phyloP scores from a whole-genome alignment of 2,888 invertebrate species.

The Luperina nickerlii region DNA sequence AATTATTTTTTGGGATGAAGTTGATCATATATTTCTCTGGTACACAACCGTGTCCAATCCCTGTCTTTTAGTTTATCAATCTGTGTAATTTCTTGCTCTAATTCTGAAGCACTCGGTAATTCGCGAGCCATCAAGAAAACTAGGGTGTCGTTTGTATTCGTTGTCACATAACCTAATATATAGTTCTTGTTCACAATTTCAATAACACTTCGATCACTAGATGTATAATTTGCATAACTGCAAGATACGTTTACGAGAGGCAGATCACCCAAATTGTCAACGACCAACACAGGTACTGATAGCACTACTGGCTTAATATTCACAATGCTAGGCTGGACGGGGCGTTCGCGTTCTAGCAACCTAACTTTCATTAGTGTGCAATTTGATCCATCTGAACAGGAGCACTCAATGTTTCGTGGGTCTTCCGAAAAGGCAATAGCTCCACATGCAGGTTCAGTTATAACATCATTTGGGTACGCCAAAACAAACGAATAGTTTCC shows the following conservation, averaged over 20 bases:
- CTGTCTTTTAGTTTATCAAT: slow-evolving; percentile 29
- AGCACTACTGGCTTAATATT: background rate
- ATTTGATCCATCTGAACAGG: slow-evolving; percentile 32
- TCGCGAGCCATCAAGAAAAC: slow-evolving; percentile 32
- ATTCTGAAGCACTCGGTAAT: slow-evolving; percentile 26
- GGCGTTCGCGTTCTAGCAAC: background rate
- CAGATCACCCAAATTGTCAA: slow-evolving; percentile 7
- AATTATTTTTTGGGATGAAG: background rate
- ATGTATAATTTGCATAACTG: background rate
- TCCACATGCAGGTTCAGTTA: slow-evolving; percentile 17
- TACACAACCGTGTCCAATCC: slow-evolving; percentile 35
- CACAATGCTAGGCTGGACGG: background rate
- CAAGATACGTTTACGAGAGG: slow-evolving; percentile 18
- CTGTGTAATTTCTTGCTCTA: slow-evolving; percentile 29
- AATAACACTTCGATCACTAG: slow-evolving; percentile 24
- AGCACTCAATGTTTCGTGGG: slow-evolving; percentile 23
- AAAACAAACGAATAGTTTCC: slow-evolving; percentile 33
- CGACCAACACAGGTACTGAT: slow-evolving; percentile 17
- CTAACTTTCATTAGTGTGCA: slow-evolving; percentile 22
- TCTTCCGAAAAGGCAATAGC: slow-evolving; percentile 30
- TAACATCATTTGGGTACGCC: slow-evolving; percentile 22
- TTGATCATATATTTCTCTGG: slow-evolving; percentile 34
- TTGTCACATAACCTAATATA: slow-evolving; percentile 9
- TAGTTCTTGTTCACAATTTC: slow-evolving; percentile 40
- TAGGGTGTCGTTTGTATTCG: background rate